Evolutionary conservation across 2,888 invertebrate species (phyloP).

Genomic region (Ochlodes sylvanus): DNA sequence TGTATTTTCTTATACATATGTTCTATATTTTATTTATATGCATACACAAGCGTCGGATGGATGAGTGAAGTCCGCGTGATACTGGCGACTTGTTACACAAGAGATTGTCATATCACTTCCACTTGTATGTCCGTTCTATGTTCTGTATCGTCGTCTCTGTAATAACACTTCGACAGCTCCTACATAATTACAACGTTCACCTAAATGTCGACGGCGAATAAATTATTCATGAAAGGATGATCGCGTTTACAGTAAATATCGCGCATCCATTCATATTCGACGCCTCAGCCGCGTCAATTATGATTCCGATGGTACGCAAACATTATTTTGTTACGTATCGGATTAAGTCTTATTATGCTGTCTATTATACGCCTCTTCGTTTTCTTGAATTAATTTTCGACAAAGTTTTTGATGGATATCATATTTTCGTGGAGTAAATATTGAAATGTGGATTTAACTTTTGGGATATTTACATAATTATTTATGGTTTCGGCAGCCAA

Average conservation of each 20-base stretch:
- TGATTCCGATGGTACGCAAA: conserved; percentile 27
- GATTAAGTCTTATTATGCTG: conserved; percentile 25
- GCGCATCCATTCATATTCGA: conserved; percentile 57
- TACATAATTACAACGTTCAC: conserved; percentile 61
- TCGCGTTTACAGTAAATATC: conserved; percentile 63
- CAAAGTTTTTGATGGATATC: conserved; percentile 5
- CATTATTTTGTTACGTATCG: conserved; percentile 33
- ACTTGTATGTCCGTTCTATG: not conserved
- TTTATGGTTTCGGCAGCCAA: conserved; percentile 7
- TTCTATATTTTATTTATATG: no score
- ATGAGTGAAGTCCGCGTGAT: no score
- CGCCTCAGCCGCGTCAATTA: conserved; percentile 41
- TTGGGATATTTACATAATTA: conserved; percentile 5
- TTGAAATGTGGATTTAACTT: conserved; percentile 9
- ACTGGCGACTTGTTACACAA: no score
- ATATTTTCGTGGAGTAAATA: conserved; percentile 11
- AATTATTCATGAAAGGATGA: conserved; percentile 71
- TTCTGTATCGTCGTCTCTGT: conserved; percentile 53
- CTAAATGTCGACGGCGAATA: conserved; percentile 59
- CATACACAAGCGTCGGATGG: no score
- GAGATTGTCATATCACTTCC: not conserved
- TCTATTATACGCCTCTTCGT: conserved; percentile 16
- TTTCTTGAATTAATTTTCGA: conserved; percentile 17
- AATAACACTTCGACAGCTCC: conserved; percentile 65
- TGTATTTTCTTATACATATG: no score